Percentiles rank a stretch among this genome's conserved stretches.
Evolutionary conservation across 2,113 vertebrate genomes (phyloP).

Genomic region (Sceloporus undulatus): DNA sequence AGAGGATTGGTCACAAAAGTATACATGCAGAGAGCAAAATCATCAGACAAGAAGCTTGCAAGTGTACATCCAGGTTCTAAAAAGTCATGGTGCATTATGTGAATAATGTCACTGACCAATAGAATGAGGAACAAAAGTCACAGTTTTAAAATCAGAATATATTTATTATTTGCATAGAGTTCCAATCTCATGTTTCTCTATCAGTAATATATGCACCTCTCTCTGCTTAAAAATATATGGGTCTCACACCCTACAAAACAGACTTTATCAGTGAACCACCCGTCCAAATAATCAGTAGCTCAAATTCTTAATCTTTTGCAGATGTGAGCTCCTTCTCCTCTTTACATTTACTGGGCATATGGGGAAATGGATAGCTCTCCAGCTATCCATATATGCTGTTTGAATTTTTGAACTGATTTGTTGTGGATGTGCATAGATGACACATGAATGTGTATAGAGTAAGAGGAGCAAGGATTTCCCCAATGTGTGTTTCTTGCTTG

Average conservation of each 20-base stretch:
- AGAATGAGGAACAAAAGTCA: background rate
- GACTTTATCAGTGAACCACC: no score
- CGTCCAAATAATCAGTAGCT: background rate
- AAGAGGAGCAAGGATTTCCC: no score
- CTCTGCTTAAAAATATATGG: background rate
- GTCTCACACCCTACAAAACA: background rate
- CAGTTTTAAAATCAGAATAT: background rate
- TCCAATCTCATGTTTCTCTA: background rate
- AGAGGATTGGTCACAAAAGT: background rate
- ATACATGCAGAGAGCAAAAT: background rate
- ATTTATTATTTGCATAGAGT: no score
- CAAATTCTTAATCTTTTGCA: background rate
- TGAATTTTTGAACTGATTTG: no score
- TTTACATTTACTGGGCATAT: background rate
- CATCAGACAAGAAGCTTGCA: background rate
- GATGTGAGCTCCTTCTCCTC: background rate
- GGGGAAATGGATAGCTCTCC: no score
- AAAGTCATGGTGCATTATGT: background rate
- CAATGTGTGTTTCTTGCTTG: no score
- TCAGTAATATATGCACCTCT: background rate
- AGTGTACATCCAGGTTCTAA: background rate
- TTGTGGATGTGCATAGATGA: no score
- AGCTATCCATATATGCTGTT: no score
- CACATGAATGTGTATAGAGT: no score
- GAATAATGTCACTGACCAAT: background rate